Conservation (phyloP, 2,797 vertebrate species). For the Salmo trutta region DNA sequence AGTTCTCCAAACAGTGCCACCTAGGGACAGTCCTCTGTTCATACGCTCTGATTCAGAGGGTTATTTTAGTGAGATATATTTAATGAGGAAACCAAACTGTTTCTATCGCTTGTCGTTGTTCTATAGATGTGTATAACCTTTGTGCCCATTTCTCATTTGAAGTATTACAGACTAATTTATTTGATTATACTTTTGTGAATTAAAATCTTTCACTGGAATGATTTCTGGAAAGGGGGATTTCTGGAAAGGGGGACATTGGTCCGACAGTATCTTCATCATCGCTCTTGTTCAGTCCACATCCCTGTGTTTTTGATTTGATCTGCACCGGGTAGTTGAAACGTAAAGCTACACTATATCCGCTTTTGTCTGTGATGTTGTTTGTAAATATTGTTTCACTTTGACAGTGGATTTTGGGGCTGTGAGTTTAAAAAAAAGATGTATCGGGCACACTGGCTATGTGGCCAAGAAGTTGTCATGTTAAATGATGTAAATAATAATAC, state of each 20-base stretch:
- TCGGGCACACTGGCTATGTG: slow-evolving; percentile 86
- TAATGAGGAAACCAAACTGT: slow-evolving; percentile 19
- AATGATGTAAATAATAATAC: slow-evolving; percentile 74
- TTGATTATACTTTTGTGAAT: slow-evolving; percentile 47
- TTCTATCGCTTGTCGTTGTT: slow-evolving; percentile 37
- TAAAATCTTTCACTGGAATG: slow-evolving; percentile 56
- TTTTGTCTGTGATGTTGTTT: slow-evolving; percentile 40
- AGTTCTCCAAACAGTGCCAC: slow-evolving; percentile 12
- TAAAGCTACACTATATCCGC: slow-evolving; percentile 17
- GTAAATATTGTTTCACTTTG: slow-evolving; percentile 66
- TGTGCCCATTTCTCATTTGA: slow-evolving; percentile 9
- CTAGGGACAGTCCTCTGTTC: slow-evolving; percentile 3
- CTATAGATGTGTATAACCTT: slow-evolving; percentile 58
- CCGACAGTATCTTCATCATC: not conserved
- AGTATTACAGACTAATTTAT: slow-evolving; percentile 66
- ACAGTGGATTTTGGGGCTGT: slow-evolving; percentile 57
- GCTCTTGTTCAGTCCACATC: not conserved
- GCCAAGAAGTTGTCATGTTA: slow-evolving; percentile 72
- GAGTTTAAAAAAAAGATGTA: slow-evolving; percentile 51
- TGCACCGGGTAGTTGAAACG: slow-evolving; percentile 32
- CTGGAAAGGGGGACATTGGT: not conserved
- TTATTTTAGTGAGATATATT: slow-evolving; percentile 13
- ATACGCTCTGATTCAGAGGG: not conserved
- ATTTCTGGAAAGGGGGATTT: slow-evolving; percentile 12
- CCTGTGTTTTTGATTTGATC: not conserved